phyloP scores from a whole-genome alignment of 1,140 invertebrate genomes.

The Latrodectus geometricus region DNA sequence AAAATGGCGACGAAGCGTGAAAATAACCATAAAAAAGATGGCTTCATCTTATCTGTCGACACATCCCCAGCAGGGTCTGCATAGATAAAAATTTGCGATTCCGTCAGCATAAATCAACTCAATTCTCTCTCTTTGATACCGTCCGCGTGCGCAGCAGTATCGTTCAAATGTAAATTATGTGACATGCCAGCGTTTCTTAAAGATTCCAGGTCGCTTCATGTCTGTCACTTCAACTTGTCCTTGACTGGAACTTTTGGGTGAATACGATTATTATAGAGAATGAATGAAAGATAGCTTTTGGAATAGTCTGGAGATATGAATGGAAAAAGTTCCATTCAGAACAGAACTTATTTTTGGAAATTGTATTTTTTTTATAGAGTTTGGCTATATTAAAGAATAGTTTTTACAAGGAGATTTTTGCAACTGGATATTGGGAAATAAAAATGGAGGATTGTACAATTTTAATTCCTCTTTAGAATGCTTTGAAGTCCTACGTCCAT shows the following conservation, averaged over 20 bases:
- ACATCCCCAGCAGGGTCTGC: neutral
- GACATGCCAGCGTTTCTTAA: neutral
- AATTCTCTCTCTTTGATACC: neutral
- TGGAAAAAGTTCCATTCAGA: no score
- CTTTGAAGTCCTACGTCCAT: no score
- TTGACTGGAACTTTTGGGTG: neutral
- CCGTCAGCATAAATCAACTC: neutral
- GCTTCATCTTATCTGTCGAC: neutral
- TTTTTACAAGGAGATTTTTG: no score
- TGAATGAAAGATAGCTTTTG: no score
- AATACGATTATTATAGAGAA: neutral
- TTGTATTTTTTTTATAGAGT: no score
- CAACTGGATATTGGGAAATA: no score
- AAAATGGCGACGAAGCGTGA: slow-evolving; percentile 5
- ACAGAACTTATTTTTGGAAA: no score
- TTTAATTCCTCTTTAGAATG: no score
- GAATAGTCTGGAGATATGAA: no score
- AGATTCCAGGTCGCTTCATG: neutral
- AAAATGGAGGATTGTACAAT: no score
- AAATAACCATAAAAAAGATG: neutral
- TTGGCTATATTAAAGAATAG: no score
- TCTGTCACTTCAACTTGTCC: no score
- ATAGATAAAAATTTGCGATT: neutral
- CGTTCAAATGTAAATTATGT: neutral
- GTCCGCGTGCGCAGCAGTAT: neutral